These are phyloP conservation scores for Toxotes jaculatrix DNA, from an alignment of 2,113 vertebrate genomes.

Conservation along the genomic window DNA sequence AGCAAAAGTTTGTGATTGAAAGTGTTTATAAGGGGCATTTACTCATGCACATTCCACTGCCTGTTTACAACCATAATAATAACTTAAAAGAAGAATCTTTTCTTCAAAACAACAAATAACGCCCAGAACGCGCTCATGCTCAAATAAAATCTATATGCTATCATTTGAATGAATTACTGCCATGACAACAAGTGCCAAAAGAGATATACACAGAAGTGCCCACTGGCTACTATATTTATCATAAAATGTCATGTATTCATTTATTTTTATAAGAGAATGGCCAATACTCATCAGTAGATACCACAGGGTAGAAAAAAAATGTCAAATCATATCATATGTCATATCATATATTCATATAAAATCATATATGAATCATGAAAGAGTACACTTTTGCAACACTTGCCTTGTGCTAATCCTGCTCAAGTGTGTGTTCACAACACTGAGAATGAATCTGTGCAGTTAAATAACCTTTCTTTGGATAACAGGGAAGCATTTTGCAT, in stretches of 20 bases:
- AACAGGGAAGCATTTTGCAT: conserved; percentile 42
- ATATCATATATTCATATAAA: no score
- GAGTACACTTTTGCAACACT: conserved; percentile 11
- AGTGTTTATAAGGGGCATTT: background rate
- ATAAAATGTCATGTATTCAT: background rate
- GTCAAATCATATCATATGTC: no score
- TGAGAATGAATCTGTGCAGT: conserved; percentile 21
- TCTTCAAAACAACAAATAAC: background rate
- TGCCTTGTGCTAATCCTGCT: conserved; percentile 6
- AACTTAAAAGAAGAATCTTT: background rate
- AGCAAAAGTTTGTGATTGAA: background rate
- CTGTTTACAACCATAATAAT: conserved; percentile 1
- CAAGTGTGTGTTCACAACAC: conserved; percentile 8
- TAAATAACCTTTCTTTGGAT: conserved; percentile 58
- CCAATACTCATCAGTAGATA: background rate
- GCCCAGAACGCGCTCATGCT: background rate
- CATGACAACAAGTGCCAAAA: conserved; percentile 6
- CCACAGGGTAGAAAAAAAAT: background rate
- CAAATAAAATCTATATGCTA: background rate
- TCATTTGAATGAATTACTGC: background rate
- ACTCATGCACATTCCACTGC: background rate
- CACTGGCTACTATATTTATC: background rate
- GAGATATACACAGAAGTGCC: background rate
- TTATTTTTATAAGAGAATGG: background rate
- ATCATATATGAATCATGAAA: conserved; percentile 5